phyloP scores from a whole-genome alignment of 1,140 invertebrate species.

The Bursaphelenchus mucronatus region DNA sequence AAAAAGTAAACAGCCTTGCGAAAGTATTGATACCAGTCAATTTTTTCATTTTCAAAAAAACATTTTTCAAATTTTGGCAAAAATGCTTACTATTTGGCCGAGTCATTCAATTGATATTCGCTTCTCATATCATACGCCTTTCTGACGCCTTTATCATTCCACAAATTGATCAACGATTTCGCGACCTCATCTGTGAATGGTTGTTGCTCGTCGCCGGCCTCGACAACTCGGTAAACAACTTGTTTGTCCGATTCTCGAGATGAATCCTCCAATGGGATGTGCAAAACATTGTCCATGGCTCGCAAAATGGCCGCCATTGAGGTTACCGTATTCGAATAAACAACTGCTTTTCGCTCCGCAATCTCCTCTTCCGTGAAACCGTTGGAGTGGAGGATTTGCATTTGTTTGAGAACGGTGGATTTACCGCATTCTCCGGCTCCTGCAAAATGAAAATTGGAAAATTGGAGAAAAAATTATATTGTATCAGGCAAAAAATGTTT shows the following conservation, averaged over 20 bases:
- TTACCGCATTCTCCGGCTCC: slow-evolving; percentile 53
- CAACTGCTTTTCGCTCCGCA: slow-evolving; percentile 83
- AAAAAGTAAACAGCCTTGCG: background rate
- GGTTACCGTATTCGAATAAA: slow-evolving; percentile 82
- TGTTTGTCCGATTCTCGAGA: slow-evolving; percentile 30
- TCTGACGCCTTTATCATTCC: slow-evolving; percentile 50
- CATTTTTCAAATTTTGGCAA: slow-evolving; percentile 7
- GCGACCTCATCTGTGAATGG: slow-evolving; percentile 44
- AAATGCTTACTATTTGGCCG: slow-evolving; percentile 56
- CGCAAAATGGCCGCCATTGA: slow-evolving; percentile 75
- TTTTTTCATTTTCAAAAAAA: slow-evolving; percentile 1
- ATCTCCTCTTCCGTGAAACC: slow-evolving; percentile 89
- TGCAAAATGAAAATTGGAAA: slow-evolving; percentile 27
- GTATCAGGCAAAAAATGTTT: no score
- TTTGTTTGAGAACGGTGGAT: slow-evolving; percentile 51
- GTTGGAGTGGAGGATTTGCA: slow-evolving; percentile 81
- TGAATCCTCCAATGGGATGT: slow-evolving; percentile 66
- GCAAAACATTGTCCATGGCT: slow-evolving; percentile 79
- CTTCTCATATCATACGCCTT: slow-evolving; percentile 53
- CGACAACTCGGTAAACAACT: slow-evolving; percentile 40
- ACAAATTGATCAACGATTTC: slow-evolving; percentile 37
- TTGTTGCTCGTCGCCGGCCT: slow-evolving; percentile 45
- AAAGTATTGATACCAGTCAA: background rate
- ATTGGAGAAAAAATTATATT: background rate
- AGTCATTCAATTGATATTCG: slow-evolving; percentile 56